Evolutionary conservation across 2,113 vertebrate genomes (phyloP), one percentile per base, ranked within the genome.

Genomic region (Spea bombifrons): DNA sequence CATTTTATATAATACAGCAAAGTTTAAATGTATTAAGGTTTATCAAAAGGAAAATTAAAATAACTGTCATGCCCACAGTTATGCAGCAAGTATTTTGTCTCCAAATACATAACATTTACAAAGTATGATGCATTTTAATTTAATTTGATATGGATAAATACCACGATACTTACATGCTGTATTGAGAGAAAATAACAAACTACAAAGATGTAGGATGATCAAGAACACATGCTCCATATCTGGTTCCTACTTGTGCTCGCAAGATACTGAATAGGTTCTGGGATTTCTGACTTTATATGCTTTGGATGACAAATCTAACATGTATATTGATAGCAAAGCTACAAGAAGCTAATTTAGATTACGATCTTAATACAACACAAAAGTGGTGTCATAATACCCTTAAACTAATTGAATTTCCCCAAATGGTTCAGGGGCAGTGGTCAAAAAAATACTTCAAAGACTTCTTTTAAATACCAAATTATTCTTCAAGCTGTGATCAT

Each of bases 211-310:
- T 5, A 81, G 8, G 8, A 82, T 52, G 50, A 89, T 84, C 84
- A 84, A 61, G 52, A 82, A 69, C 81, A 75, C 69, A 66, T 59
- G 76, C 80, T 75, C 30, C 84, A 72, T 80, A 43, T 49, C 78
- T 80, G 83, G 78, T 78, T 69, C 66, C 4, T 3, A 44, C 49
- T 67, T 13, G 50, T 47, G 69, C 66, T 75, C 76, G 57, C 50
- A 78, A 83, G 80, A 80, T 76, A 73, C 82, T 45, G 16, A 82
- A 69, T 85, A 78, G 66, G 66, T 77, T 76, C 83, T 74, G 78
- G 75, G 1, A 3, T 71, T 50, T 65, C 50, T 17, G 49, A 76
- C 87, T 87, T 91, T 90, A 91, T 73, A 87, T 4, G 7, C 44
- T 73, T 82, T 81, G 78, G 76, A 80, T 69, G 71, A 75, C 15